A percentile compares a stretch with the other conserved stretches of the same genome.
Conservation (phyloP, 1,140 invertebrate species). For the Zaprionus taronus region DNA sequence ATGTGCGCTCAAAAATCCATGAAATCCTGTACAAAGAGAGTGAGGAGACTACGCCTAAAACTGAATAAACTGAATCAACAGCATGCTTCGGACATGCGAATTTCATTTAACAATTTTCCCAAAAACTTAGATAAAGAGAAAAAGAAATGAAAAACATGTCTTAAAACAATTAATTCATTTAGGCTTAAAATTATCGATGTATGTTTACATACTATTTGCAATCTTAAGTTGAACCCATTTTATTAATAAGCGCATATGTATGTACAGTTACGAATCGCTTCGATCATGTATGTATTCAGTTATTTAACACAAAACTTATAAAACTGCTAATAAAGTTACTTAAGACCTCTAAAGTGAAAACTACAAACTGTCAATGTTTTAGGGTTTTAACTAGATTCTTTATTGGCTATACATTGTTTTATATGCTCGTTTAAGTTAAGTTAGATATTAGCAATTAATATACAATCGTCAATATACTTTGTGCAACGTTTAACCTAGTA, state of each 20-base stretch:
- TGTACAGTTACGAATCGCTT: slow-evolving; percentile 22
- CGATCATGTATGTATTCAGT: slow-evolving; percentile 40
- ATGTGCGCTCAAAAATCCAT: slow-evolving; percentile 70
- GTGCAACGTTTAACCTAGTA: not conserved
- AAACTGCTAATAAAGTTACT: slow-evolving; percentile 47
- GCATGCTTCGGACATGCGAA: slow-evolving; percentile 9
- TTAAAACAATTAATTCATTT: slow-evolving; percentile 8
- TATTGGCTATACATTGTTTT: not conserved
- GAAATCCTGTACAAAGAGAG: slow-evolving; percentile 69
- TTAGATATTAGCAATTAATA: not conserved
- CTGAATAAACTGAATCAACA: slow-evolving; percentile 19
- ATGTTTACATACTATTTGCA: slow-evolving; percentile 24
- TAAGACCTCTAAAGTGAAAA: slow-evolving; percentile 26
- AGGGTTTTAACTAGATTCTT: not conserved
- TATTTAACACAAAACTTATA: slow-evolving; percentile 36
- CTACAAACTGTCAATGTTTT: not conserved
- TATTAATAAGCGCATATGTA: slow-evolving; percentile 38
- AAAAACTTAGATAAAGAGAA: slow-evolving; percentile 1
- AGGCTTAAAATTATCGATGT: slow-evolving; percentile 19
- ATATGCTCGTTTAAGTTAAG: not conserved
- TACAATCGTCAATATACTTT: not conserved
- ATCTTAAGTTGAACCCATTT: slow-evolving; percentile 28
- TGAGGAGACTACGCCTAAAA: slow-evolving; percentile 44
- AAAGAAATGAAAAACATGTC: slow-evolving; percentile 6
- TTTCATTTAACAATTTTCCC: slow-evolving; percentile 16